These are phyloP conservation scores for Pluvianellus socialis DNA, from an alignment of 2,113 vertebrate genomes.

Conservation along the genomic window DNA sequence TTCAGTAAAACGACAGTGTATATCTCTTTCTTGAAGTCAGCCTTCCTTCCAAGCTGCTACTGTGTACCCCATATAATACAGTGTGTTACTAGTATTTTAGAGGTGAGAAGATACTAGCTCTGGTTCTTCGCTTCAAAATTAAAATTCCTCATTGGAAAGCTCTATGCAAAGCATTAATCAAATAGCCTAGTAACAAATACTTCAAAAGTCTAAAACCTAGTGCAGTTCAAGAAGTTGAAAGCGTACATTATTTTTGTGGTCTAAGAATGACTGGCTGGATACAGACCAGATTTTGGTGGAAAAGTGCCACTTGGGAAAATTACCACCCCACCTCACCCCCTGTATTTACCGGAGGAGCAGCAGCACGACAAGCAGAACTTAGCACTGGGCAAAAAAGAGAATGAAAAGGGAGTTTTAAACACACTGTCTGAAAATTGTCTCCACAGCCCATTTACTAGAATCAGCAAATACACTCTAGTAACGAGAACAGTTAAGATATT, in stretches of 20 bases:
- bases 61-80: neutral
- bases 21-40: neutral
- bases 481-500: neutral
- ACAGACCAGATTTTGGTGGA: neutral
- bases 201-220: neutral
- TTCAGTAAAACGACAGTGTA: rapidly evolving
- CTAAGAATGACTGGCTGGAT: neutral
- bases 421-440: neutral
- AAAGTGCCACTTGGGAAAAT: neutral
- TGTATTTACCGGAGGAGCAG: rapidly evolving
- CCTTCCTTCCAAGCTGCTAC: neutral
- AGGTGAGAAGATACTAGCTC: neutral
- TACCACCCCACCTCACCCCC: neutral
- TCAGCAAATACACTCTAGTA: rapidly evolving
- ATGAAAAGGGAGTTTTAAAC: neutral
- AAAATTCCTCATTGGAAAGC: neutral
- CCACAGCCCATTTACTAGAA: neutral
- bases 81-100: neutral
- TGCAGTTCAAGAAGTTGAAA: neutral
- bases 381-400: neutral
- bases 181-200: neutral
- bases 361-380: neutral
- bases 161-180: neutral
- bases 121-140: neutral
- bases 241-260: rapidly evolving